Evolutionary conservation across 2,797 vertebrate genomes (phyloP).

Genomic region (Apogon talboti): DNA sequence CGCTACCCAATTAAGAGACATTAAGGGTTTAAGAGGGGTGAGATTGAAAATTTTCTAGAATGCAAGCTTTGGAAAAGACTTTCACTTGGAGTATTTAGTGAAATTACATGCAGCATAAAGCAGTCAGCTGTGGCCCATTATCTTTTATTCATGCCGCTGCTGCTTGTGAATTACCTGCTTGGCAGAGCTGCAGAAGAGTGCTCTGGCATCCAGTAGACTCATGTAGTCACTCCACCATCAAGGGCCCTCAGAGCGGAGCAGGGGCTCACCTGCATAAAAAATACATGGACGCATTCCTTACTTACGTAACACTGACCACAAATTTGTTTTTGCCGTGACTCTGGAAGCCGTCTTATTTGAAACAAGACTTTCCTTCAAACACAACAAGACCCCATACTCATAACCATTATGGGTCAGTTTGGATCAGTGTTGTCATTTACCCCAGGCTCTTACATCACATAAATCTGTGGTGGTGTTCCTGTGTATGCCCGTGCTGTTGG

Average conservation of each 20-base stretch:
- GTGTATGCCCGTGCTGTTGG: constrained; percentile 38
- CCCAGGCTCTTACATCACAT: constrained; percentile 7
- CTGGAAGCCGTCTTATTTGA: constrained; percentile 49
- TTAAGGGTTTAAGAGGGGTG: constrained; percentile 48
- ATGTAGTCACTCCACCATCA: constrained; percentile 77
- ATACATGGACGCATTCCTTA: constrained; percentile 78
- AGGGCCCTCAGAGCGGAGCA: constrained; percentile 73
- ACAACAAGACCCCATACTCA: constrained; percentile 7
- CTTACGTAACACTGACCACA: constrained; percentile 77
- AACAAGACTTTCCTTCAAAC: constrained; percentile 31
- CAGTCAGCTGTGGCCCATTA: constrained; percentile 82
- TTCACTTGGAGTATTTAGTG: constrained; percentile 75
- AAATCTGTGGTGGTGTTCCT: constrained; percentile 14
- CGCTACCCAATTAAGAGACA: constrained; percentile 47
- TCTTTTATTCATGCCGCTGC: constrained; percentile 85
- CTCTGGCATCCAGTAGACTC: constrained; percentile 75
- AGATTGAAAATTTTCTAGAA: constrained; percentile 55
- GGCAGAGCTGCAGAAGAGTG: constrained; percentile 82
- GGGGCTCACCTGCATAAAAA: constrained; percentile 84
- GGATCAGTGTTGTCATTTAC: constrained; percentile 4
- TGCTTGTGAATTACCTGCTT: constrained; percentile 86
- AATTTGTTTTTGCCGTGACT: constrained; percentile 58
- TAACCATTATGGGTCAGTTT: constrained; percentile 2
- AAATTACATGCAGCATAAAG: constrained; percentile 78
- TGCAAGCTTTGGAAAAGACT: constrained; percentile 60